These are phyloP conservation scores for Sinosuthora webbiana DNA, from an alignment of 2,113 vertebrate genomes.

Conservation along the genomic window DNA sequence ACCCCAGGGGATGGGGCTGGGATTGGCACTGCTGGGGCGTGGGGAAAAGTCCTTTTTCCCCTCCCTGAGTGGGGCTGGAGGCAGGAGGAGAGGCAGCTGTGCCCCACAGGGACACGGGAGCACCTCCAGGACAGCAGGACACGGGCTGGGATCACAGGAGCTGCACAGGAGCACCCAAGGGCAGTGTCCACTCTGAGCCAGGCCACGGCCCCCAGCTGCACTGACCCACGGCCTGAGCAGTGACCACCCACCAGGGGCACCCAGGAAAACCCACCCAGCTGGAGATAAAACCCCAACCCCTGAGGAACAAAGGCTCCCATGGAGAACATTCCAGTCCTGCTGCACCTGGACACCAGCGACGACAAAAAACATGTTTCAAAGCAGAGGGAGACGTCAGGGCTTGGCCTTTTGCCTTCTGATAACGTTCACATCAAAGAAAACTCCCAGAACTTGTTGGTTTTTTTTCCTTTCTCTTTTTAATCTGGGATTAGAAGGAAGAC, in stretches of 20 bases:
- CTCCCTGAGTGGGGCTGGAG: neutral
- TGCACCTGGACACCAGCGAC: neutral
- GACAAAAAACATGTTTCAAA: neutral
- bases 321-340: neutral
- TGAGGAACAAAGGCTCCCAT: neutral
- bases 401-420: neutral
- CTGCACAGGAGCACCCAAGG: neutral
- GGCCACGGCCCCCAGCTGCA: neutral
- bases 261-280: neutral
- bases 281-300: neutral
- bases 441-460: neutral
- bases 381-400: neutral
- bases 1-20: neutral
- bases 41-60: neutral
- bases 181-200: neutral
- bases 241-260: neutral
- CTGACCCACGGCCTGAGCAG: neutral
- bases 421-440: neutral
- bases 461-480: neutral
- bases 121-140: neutral
- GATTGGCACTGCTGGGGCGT: neutral
- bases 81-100: neutral
- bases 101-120: neutral
- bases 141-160: accelerated
- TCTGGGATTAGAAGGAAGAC: neutral